Percentiles rank a stretch among this genome's conserved stretches.
Evolutionary conservation across 2,888 invertebrate species (phyloP).

Genomic region (Mantis religiosa): DNA sequence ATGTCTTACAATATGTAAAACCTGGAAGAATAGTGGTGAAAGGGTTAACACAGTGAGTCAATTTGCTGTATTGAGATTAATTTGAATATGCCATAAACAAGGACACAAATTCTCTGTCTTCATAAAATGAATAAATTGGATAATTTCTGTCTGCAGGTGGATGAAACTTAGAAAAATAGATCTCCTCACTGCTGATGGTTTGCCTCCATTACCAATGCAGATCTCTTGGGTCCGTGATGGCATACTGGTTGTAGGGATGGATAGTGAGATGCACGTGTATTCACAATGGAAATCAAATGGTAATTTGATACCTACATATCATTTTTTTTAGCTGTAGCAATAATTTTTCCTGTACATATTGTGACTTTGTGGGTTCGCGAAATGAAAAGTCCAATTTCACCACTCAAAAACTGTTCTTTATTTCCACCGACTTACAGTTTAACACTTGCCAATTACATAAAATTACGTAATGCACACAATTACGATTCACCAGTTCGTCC

Average conservation of each 20-base stretch:
- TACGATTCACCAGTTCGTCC: too few relatives aligned
- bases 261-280: conserved; percentile 99
- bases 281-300: conserved; percentile 90
- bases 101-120: background rate
- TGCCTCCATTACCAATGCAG: conserved; percentile 96
- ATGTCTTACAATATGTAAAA: too few relatives aligned
- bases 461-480: too few relatives aligned
- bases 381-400: too few relatives aligned
- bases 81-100: background rate
- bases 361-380: too few relatives aligned
- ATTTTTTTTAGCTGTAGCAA: background rate
- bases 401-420: too few relatives aligned
- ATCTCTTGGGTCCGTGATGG: conserved; percentile 99
- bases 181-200: conserved; percentile 87
- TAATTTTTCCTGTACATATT: background rate
- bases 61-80: too few relatives aligned
- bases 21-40: too few relatives aligned
- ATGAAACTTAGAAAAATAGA: conserved; percentile 91
- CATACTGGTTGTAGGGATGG: conserved; percentile 97
- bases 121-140: background rate
- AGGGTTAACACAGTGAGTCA: too few relatives aligned
- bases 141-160: conserved; percentile 55
- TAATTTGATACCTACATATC: conserved; percentile 31
- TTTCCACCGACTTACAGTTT: too few relatives aligned
- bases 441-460: too few relatives aligned